These are phyloP conservation scores for Sebastes iracundus DNA, from an alignment of 2,797 vertebrate genomes.

Conservation along the genomic window DNA sequence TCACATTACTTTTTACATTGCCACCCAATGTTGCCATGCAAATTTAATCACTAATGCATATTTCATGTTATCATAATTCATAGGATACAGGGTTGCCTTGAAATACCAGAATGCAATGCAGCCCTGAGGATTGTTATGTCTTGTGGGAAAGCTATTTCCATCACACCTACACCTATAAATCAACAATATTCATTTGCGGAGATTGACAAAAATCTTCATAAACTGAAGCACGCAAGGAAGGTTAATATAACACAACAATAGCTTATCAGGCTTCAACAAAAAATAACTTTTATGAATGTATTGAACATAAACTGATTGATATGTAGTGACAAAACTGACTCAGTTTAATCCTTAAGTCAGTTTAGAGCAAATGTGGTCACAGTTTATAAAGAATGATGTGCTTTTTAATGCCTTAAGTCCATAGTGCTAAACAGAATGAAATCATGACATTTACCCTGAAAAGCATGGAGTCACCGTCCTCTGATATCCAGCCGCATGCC, in stretches of 20 bases:
- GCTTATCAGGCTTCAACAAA: neutral
- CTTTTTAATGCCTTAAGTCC: neutral
- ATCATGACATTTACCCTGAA: conserved; percentile 46
- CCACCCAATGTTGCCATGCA: neutral
- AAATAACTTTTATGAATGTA: neutral
- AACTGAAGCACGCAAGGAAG: neutral
- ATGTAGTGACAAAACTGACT: neutral
- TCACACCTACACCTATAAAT: neutral
- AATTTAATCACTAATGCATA: neutral
- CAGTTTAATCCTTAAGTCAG: neutral
- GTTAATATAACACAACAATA: neutral
- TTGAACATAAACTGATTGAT: neutral
- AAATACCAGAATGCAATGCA: neutral
- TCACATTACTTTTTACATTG: neutral
- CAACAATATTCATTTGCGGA: neutral
- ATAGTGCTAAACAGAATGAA: conserved; percentile 19
- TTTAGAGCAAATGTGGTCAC: neutral
- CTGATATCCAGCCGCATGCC: conserved; percentile 37
- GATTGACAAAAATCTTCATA: neutral
- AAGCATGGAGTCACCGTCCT: conserved; percentile 39
- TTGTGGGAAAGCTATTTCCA: neutral
- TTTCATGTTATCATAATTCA: neutral
- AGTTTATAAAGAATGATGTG: neutral
- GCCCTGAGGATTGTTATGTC: neutral
- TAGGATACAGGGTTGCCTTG: neutral